Evolutionary conservation across 1,140 invertebrate genomes (phyloP), one percentile per base, ranked within the genome.

Genomic region (Dreissena polymorpha): DNA sequence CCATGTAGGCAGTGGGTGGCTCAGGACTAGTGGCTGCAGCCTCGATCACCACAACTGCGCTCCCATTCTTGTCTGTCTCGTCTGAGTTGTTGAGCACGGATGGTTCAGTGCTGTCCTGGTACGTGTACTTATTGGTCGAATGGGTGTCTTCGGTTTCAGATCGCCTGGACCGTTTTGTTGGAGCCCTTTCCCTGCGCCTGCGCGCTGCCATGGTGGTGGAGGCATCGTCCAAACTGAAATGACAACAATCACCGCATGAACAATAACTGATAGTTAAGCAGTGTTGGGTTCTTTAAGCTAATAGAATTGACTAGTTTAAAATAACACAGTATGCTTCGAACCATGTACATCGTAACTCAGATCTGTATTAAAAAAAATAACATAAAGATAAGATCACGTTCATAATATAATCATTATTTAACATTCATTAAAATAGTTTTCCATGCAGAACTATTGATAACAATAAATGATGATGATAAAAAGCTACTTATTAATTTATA

Each of bases 1-100:
- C 87, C 65, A 87, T 83, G 70, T 77, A 79, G 63, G 55, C 65
- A 13, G 39, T 72, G 7, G 13, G 53, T 0, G 53, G 10, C 50
- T 65, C 53, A 13, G 10, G 39, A 39, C 39, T 60, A 29, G 29
- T 71, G 1, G n/a, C 29, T 21, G 39, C 63, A 71, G 70, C 18
- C 13, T 81, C 60, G 13, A 55, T 65, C 60, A 29, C 63, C 23
- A 51, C 68, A 14, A 80, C 68, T 18, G 80, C 69, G 18, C 18
- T 14, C 18, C 79, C 68, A 51, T 27, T 68, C 6, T 51, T 25
- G n/a, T 68, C 67, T 16, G 21, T 60, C 21, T n/a, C 25, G 21
- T 79, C 63, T 6, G 60, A 21, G 39, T 51, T 69, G 51, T 74
- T 51, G 6, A 18, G 63, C 10, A 23, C 57, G 6, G 57, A 23